Percentiles rank a stretch among this genome's conserved stretches.
phyloP scores from a whole-genome alignment of 2,797 vertebrate genomes.

The Centropyge bicolor region DNA sequence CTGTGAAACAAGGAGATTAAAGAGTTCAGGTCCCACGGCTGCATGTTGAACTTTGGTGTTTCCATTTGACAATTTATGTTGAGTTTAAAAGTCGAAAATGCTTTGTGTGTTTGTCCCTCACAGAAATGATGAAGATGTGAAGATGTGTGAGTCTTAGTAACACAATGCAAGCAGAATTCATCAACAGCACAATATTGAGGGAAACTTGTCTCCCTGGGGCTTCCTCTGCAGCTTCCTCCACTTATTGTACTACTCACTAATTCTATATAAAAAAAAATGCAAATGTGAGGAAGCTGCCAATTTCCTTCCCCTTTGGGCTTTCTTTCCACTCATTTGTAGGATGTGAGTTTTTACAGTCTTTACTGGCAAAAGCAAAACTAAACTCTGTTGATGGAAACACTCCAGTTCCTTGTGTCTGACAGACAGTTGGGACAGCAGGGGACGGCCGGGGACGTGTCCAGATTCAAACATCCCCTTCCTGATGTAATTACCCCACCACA shows the following conservation, averaged over 20 bases:
- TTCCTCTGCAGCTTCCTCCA: neutral
- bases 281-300: slow-evolving; percentile 13
- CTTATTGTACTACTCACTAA: no score
- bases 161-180: neutral
- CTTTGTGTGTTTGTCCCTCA: rapidly evolving
- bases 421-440: slow-evolving; percentile 1
- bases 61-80: neutral
- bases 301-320: neutral
- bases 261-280: neutral
- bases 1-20: no score
- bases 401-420: slow-evolving; percentile 16
- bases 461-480: slow-evolving; percentile 11
- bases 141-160: neutral
- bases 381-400: neutral
- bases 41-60: neutral
- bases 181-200: neutral
- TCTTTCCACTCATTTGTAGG: neutral
- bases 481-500: slow-evolving; percentile 6
- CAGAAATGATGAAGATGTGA: neutral
- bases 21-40: no score
- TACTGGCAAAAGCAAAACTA: slow-evolving; percentile 7
- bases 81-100: neutral
- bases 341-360: neutral
- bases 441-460: neutral
- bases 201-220: neutral